These are phyloP conservation scores for Anisognathus igniventris DNA, from an alignment of 2,797 vertebrate genomes.

Conservation along the genomic window DNA sequence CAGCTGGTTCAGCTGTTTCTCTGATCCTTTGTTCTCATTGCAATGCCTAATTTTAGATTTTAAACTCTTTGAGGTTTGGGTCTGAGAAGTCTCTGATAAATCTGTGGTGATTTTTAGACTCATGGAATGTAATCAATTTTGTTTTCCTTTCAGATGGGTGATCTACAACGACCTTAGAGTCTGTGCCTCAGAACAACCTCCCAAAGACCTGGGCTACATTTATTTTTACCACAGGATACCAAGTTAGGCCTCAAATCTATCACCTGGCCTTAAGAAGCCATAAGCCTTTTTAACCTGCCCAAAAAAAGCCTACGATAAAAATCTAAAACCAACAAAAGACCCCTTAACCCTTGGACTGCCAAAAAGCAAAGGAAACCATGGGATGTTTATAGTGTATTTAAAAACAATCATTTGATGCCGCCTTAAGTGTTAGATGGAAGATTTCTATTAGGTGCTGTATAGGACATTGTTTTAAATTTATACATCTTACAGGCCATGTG, in stretches of 20 bases:
- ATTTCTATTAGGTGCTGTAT: constrained; percentile 62
- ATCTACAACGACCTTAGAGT: constrained; percentile 99
- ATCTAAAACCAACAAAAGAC: constrained; percentile 59
- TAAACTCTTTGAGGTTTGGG: background rate
- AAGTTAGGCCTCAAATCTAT: constrained; percentile 77
- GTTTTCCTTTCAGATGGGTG: constrained; percentile 86
- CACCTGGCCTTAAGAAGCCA: constrained; percentile 73
- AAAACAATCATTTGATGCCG: constrained; percentile 57
- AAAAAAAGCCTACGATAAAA: constrained; percentile 65
- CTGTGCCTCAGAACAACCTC: constrained; percentile 95
- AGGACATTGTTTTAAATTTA: constrained; percentile 69
- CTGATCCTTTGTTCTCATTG: background rate
- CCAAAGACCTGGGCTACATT: constrained; percentile 96
- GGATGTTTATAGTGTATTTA: constrained; percentile 75
- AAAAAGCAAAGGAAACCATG: constrained; percentile 59
- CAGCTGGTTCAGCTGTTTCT: background rate
- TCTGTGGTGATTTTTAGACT: background rate
- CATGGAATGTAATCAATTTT: background rate
- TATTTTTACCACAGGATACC: constrained; percentile 96
- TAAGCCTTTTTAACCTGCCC: constrained; percentile 74
- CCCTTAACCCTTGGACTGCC: constrained; percentile 72
- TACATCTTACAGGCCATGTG: constrained; percentile 47
- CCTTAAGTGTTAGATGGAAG: constrained; percentile 67
- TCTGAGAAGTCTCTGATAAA: background rate
- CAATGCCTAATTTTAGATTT: background rate